A percentile compares a stretch with the other conserved stretches of the same genome.
phyloP scores from a whole-genome alignment of 1,140 invertebrate genomes.

The Monochamus saltuarius region DNA sequence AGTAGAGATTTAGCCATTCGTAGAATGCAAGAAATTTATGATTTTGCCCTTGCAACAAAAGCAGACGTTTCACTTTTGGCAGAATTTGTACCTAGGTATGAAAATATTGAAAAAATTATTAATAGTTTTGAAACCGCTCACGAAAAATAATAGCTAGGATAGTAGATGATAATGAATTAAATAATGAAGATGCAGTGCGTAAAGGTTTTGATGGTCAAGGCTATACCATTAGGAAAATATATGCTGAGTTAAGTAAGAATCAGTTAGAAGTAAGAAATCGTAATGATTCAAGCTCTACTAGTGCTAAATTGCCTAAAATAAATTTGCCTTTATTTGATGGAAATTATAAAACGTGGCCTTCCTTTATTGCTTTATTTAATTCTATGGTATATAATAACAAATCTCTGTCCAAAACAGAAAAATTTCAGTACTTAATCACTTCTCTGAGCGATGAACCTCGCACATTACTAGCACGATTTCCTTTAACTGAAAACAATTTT shows the following conservation, averaged over 20 bases:
- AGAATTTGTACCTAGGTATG: neutral
- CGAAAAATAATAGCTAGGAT: neutral
- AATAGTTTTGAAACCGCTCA: neutral
- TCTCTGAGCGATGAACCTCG: slow-evolving; percentile 24
- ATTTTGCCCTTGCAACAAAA: slow-evolving; percentile 1
- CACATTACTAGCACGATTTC: slow-evolving; percentile 23
- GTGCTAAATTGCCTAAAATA: slow-evolving; percentile 12
- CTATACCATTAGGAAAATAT: no score
- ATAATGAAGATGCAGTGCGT: neutral
- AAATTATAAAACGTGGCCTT: slow-evolving; percentile 2
- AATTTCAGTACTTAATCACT: slow-evolving; percentile 31
- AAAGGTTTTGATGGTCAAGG: neutral
- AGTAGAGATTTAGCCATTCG: slow-evolving; percentile 8
- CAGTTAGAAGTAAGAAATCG: no score
- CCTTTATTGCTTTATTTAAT: slow-evolving; percentile 12
- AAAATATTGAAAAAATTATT: neutral
- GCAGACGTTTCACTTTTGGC: neutral
- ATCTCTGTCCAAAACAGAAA: slow-evolving; percentile 6
- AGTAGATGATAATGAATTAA: neutral
- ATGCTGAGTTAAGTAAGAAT: no score
- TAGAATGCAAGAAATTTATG: slow-evolving; percentile 8
- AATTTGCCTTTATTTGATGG: slow-evolving; percentile 11
- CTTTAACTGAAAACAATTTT: slow-evolving; percentile 33
- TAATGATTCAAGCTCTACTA: neutral
- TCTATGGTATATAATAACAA: slow-evolving; percentile 15